phyloP scores from a whole-genome alignment of 1,140 invertebrate species.

The Apis florea region DNA sequence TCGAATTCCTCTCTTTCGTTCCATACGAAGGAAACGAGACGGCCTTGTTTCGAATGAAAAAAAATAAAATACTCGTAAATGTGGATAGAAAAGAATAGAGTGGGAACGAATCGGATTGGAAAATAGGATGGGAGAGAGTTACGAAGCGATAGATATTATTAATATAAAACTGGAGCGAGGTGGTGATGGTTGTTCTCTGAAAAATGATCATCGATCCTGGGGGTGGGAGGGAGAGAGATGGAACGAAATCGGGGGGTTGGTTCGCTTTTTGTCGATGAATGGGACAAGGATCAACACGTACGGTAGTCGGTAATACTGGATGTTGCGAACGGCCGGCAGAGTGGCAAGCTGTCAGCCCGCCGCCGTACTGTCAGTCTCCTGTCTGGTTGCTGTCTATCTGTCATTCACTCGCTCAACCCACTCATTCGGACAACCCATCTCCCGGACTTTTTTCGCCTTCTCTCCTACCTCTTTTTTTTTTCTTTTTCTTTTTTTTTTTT shows the following conservation, averaged over 20 bases:
- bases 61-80: too few relatives aligned
- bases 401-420: slow-evolving; percentile 72
- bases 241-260: slow-evolving; percentile 60
- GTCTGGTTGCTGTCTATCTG: slow-evolving; percentile 78
- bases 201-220: slow-evolving; percentile 56
- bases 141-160: not conserved
- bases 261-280: slow-evolving; percentile 73
- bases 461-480: slow-evolving; percentile 28
- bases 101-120: too few relatives aligned
- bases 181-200: slow-evolving; percentile 3
- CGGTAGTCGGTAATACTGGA: slow-evolving; percentile 72
- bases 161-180: not conserved
- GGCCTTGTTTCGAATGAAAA: too few relatives aligned
- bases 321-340: slow-evolving; percentile 70
- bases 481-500: slow-evolving; percentile 42
- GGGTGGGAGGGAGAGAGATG: slow-evolving; percentile 24
- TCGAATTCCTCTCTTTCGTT: not conserved
- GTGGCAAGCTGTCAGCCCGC: slow-evolving; percentile 74
- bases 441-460: slow-evolving; percentile 57
- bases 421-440: slow-evolving; percentile 65
- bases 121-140: not conserved
- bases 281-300: slow-evolving; percentile 75
- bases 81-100: too few relatives aligned
- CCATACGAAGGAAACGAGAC: too few relatives aligned
- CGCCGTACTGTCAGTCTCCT: slow-evolving; percentile 76